Conservation (phyloP, 2,113 vertebrate species). For the Gambusia holbrooki region DNA sequence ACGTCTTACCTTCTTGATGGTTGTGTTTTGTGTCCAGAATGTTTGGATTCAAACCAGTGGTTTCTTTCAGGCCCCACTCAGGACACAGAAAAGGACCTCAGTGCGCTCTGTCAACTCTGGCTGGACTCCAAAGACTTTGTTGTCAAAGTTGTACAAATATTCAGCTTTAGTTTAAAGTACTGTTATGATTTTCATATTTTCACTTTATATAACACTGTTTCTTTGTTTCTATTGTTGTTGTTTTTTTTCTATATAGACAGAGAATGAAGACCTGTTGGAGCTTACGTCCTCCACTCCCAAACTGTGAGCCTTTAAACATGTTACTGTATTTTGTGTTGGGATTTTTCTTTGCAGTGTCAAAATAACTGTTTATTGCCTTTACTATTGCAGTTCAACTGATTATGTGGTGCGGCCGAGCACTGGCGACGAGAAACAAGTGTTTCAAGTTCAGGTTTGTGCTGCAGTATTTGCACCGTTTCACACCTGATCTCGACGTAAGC, state of each 20-base stretch:
- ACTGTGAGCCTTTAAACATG: slow-evolving; percentile 83
- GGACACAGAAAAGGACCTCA: slow-evolving; percentile 92
- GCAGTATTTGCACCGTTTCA: not conserved
- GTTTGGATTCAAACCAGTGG: not conserved
- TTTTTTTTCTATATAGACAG: slow-evolving; percentile 69
- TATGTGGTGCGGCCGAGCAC: slow-evolving; percentile 97
- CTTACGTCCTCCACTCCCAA: slow-evolving; percentile 86
- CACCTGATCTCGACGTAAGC: not conserved
- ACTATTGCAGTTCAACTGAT: slow-evolving; percentile 89
- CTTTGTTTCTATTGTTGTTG: slow-evolving; percentile 29
- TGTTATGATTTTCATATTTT: not conserved
- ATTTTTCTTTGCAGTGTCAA: not conserved
- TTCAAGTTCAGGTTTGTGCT: slow-evolving; percentile 93
- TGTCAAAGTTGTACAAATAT: slow-evolving; percentile 84
- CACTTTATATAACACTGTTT: not conserved
- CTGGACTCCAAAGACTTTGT: slow-evolving; percentile 95
- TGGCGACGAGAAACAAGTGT: slow-evolving; percentile 93
- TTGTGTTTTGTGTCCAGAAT: not conserved
- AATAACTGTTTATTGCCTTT: slow-evolving; percentile 1
- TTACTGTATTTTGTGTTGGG: not conserved
- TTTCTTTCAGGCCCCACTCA: slow-evolving; percentile 83
- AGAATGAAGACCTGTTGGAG: slow-evolving; percentile 89
- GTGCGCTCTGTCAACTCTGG: slow-evolving; percentile 93
- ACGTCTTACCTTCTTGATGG: not conserved
- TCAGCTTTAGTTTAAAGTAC: not conserved